Base-by-base conservation (phyloP, 2,797 vertebrate species). In the Tokudaia tokunoshimensis region DNA sequence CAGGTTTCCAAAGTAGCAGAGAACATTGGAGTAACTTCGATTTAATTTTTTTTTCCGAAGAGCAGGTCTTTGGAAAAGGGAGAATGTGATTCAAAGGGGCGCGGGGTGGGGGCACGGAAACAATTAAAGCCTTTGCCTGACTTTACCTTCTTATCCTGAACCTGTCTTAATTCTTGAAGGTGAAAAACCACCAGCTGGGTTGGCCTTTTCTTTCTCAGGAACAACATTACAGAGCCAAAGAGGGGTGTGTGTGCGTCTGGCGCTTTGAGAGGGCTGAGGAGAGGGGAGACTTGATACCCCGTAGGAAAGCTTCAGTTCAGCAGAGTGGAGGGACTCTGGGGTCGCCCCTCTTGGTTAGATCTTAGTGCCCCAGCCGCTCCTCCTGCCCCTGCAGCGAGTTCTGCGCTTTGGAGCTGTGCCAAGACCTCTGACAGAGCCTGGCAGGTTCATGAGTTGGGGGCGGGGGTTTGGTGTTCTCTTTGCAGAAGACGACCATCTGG, bases 191-290 rank as follows among this genome's bases (percentile, higher is more conserved):
- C 50, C 80, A 78, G 55, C 63, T 52, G 34, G 74, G 37, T 94
- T 97, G 94, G 96, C 89, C 94, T 95, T 97, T 96, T 95, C 94
- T 97, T 93, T 96, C 87, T 82, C 55, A 91, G 63, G 72, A 91
- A 89, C 94, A 97, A 94, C 90, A 91, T 0, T 92, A 91, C 82
- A 94, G 81, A 94, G 19, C 17, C 72, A 76, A 96, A 95, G 93
- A 84, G 92, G 85, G 83, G 78, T 65, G 89, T 41, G 87, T 65
- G 80, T 29, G 57, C 37, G 37, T 81, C 14, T 95, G 75, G 55
- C 9, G 24, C 34, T 41, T 24, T 78, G 84, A 95, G 80, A 90
- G 81, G 65, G 90, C 94, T 88, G 20, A 55, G 67, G 52, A 92
- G 91, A 91, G n/a, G 63, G 88, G 63, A 67, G 37, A 61, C 70